Evolutionary conservation across 2,888 invertebrate genomes (phyloP).

Genomic region (Lucinisca nassula): DNA sequence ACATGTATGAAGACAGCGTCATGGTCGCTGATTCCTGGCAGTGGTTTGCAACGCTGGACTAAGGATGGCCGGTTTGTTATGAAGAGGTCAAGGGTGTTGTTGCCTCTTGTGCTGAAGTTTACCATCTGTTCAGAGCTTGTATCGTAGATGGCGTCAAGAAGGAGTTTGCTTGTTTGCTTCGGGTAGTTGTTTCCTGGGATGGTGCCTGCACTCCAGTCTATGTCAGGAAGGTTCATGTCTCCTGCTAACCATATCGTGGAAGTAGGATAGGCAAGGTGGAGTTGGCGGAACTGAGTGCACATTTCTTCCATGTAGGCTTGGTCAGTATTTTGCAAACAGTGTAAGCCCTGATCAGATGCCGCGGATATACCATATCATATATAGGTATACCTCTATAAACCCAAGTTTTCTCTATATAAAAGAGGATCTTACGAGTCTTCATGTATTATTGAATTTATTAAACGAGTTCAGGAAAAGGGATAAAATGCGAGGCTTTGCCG

Average conservation of each 20-base stretch:
- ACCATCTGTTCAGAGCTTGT: slow-evolving; percentile 25
- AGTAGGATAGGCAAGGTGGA: slow-evolving; percentile 11
- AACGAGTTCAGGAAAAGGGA: no score
- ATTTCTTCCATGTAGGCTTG: slow-evolving; percentile 29
- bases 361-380: no score
- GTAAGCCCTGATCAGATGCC: no score
- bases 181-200: not conserved
- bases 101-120: slow-evolving; percentile 36
- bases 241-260: slow-evolving; percentile 36
- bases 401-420: no score
- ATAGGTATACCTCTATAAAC: no score
- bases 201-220: slow-evolving; percentile 20
- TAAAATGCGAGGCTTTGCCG: no score
- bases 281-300: not conserved
- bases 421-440: no score
- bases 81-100: slow-evolving; percentile 29
- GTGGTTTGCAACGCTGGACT: no score
- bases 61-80: slow-evolving; percentile 49
- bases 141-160: slow-evolving; percentile 26
- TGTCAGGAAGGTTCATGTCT: slow-evolving; percentile 38
- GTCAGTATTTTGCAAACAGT: no score
- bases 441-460: no score
- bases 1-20: slow-evolving; percentile 31
- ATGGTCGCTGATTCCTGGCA: slow-evolving; percentile 45
- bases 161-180: slow-evolving; percentile 1